These are phyloP conservation scores for Gavia stellata DNA, from an alignment of 2,113 vertebrate genomes.

Conservation along the genomic window DNA sequence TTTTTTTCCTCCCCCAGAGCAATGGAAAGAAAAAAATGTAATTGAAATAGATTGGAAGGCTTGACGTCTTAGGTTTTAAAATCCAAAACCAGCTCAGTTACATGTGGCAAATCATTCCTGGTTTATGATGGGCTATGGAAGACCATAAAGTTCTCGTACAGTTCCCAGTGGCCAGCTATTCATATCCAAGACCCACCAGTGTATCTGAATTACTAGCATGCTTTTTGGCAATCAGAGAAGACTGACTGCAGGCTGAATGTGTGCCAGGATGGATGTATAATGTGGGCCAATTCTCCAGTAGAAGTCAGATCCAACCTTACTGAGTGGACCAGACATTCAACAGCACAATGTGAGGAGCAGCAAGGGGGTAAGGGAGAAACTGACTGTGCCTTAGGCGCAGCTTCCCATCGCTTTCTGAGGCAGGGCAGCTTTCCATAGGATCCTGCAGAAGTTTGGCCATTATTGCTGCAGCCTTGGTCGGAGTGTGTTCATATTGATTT, in stretches of 20 bases:
- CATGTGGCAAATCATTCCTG: constrained; percentile 7
- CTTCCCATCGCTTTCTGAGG: neutral
- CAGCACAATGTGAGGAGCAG: neutral
- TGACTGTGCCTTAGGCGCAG: neutral
- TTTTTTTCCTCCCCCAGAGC: neutral
- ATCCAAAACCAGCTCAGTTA: neutral
- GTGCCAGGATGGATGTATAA: neutral
- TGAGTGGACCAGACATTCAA: neutral
- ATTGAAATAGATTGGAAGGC: neutral
- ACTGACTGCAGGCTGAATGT: neutral
- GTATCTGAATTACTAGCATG: neutral
- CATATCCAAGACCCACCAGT: constrained; percentile 7
- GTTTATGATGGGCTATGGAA: constrained; percentile 26
- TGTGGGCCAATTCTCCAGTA: neutral
- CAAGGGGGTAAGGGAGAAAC: neutral
- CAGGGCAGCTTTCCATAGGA: neutral
- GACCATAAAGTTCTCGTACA: constrained; percentile 6
- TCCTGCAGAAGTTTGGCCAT: neutral
- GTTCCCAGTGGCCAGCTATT: constrained; percentile 32
- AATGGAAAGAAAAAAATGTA: neutral
- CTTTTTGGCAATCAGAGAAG: neutral
- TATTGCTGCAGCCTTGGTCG: neutral
- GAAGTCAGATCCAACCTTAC: neutral
- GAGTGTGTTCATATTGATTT: neutral
- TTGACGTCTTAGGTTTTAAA: neutral